Conservation (phyloP, 2,888 invertebrate species). For the Tipula lateralis region DNA sequence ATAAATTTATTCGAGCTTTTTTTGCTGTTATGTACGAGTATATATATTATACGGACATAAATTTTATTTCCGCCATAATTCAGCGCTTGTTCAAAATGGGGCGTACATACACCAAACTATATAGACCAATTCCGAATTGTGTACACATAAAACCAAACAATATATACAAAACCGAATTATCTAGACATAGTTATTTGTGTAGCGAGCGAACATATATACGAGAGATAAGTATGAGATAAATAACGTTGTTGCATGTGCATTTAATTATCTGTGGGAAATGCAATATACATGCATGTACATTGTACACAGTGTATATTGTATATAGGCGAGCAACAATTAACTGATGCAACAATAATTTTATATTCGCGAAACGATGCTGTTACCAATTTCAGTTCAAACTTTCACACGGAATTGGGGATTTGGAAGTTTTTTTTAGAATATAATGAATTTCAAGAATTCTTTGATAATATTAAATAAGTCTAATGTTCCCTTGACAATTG, state of each 20-base stretch:
- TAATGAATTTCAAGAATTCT: not conserved
- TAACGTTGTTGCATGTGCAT: conserved; percentile 19
- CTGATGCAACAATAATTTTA: not conserved
- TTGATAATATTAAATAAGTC: not conserved
- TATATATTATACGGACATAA: not conserved
- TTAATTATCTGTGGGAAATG: conserved; percentile 11
- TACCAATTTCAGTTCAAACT: not conserved
- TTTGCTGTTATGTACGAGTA: not conserved
- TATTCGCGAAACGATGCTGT: not conserved
- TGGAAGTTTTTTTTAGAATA: not conserved
- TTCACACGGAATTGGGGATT: not conserved
- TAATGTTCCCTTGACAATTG: not conserved
- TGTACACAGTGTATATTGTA: not conserved
- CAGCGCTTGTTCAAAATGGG: not conserved
- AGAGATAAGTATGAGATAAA: not conserved
- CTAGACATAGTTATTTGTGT: not conserved
- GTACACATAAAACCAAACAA: not conserved
- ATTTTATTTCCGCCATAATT: conserved; percentile 19
- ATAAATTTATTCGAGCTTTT: not conserved
- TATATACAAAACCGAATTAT: not conserved
- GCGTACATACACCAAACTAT: not conserved
- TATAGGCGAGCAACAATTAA: not conserved
- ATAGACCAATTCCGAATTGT: not conserved
- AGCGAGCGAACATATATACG: not conserved
- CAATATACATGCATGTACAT: not conserved